Base-by-base conservation (phyloP, 2,888 invertebrate species). In the Stegana nigrithorax region DNA sequence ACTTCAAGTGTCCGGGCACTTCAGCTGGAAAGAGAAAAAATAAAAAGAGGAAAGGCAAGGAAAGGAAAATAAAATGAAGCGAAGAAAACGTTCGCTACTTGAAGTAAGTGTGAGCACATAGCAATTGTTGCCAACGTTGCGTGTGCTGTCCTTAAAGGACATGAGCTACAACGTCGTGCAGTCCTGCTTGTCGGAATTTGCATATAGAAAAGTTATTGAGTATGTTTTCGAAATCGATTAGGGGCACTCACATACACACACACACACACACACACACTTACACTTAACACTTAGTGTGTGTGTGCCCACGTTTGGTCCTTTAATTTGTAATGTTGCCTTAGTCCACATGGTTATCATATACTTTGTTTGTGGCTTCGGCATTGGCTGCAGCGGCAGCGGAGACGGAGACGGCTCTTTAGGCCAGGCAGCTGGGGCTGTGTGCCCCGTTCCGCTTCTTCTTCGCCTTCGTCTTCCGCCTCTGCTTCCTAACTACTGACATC, bases 161-260 rank as follows among this genome's bases (percentile, higher is more conserved):
- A 17, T 53, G 32, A n/a, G 32, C 21, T 17, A 47, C 17, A 45
- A 19, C 21, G 21, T 45, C 12, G n/a, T 21, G 25, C 23, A 47
- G 47, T 47, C 23, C 21, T 23, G 6, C 4, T 47, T 45, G 45
- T 7, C 12, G 10, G 53, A 25, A 55, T 55, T 55, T 55, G 53
- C 53, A 55, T 55, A 55, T 19, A 55, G 53, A 36, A 55, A 55
- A 55, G 29, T 55, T 55, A 55, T 55, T 32, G 53, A 61, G 66
- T 51, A 63, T 47, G 59, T 55, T 59, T 55, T 61, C 56, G 19
- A 59, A 60, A 66, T 63, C 66, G 63, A 66, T 66, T 66, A 66
- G 47, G 61, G n/a, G 8, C 32, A 55, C 12, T 14, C 45, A 55
- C 53, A 29, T 36, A 55, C 32, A 32, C 53, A 1, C 21, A 19